These are phyloP conservation scores for Toxonevra muliebris DNA, from an alignment of 2,888 invertebrate genomes.

Conservation along the genomic window DNA sequence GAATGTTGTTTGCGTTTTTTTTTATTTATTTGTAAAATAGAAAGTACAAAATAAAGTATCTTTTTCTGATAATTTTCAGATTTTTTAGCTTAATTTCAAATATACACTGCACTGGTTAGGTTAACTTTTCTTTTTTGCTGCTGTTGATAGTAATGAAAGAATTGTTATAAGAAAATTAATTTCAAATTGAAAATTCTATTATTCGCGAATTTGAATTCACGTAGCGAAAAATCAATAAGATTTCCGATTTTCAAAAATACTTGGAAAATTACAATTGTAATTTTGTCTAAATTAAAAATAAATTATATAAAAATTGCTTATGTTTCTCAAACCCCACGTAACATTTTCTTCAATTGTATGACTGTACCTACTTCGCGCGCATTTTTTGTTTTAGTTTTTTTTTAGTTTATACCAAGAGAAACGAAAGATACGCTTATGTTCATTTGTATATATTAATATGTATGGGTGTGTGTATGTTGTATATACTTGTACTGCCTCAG, in stretches of 20 bases:
- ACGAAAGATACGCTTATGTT: constrained; percentile 22
- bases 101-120: constrained; percentile 40
- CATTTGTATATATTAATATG: neutral
- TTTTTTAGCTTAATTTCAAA: constrained; percentile 45
- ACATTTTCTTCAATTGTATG: constrained; percentile 40
- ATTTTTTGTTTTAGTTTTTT: constrained; percentile 40
- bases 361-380: constrained; percentile 42
- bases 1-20: constrained; percentile 19
- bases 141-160: constrained; percentile 48
- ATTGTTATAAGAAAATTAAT: constrained; percentile 28
- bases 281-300: no score
- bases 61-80: constrained; percentile 41
- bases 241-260: no score
- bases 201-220: no score
- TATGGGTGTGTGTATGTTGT: neutral
- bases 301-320: neutral
- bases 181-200: neutral
- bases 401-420: constrained; percentile 32
- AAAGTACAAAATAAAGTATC: constrained; percentile 28
- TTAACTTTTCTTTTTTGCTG: constrained; percentile 32
- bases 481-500: neutral
- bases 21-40: constrained; percentile 31
- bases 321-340: constrained; percentile 22
- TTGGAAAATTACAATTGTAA: no score
- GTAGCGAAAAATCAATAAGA: no score